These are phyloP conservation scores for Xiphorhynchus elegans DNA, from an alignment of 2,113 vertebrate species.

Conservation along the genomic window DNA sequence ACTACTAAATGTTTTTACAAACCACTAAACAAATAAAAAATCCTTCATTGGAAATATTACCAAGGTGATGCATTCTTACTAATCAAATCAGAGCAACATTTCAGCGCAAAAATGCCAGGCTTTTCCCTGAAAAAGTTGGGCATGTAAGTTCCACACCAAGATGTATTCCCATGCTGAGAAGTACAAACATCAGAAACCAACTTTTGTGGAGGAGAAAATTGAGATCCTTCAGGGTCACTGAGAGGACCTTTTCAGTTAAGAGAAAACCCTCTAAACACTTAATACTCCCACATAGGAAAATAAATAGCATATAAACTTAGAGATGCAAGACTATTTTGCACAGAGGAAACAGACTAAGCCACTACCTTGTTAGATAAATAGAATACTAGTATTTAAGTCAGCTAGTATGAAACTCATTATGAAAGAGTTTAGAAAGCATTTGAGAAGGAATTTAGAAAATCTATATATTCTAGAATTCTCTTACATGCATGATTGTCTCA, in stretches of 20 bases:
- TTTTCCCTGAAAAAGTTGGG: background rate
- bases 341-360: background rate
- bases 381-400: background rate
- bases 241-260: background rate
- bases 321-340: background rate
- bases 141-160: background rate
- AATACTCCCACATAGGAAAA: background rate
- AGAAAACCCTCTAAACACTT: background rate
- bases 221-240: background rate
- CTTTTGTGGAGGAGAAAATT: background rate
- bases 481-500: accelerated
- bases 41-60: background rate
- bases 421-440: background rate
- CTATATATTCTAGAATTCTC: background rate
- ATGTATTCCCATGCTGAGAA: background rate
- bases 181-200: background rate
- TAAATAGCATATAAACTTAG: background rate
- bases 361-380: background rate
- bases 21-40: background rate
- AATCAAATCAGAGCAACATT: background rate
- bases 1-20: background rate
- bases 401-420: background rate
- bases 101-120: background rate
- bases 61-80: background rate
- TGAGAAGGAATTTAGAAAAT: background rate